Evolutionary conservation across 2,888 invertebrate genomes (phyloP).

Genomic region (Nyleta sp.): DNA sequence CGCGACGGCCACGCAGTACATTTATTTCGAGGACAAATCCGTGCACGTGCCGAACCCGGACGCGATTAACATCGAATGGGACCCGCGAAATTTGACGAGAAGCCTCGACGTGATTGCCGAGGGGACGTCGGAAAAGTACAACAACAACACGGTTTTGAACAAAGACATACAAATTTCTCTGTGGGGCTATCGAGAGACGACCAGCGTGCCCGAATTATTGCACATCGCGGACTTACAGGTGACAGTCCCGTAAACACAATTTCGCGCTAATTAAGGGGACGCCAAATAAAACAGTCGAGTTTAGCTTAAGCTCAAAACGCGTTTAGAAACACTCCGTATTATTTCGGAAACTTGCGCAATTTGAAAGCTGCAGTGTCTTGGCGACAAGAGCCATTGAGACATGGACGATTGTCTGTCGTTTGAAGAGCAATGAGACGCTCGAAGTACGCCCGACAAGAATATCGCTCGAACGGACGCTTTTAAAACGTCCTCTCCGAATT

Average conservation of each 20-base stretch:
- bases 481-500: not conserved
- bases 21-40: slow-evolving; percentile 90
- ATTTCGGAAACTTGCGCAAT: slow-evolving; percentile 3
- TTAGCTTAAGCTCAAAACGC: no score
- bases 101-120: slow-evolving; percentile 86
- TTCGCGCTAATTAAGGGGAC: no score
- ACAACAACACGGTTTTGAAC: slow-evolving; percentile 49
- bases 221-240: slow-evolving; percentile 91
- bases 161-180: slow-evolving; percentile 89
- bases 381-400: not conserved
- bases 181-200: slow-evolving; percentile 95
- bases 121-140: slow-evolving; percentile 44
- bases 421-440: slow-evolving; percentile 10
- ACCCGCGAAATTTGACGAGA: slow-evolving; percentile 92
- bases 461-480: no score
- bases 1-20: slow-evolving; percentile 92
- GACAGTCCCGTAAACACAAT: not conserved
- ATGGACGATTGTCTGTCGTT: slow-evolving; percentile 10
- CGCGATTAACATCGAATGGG: slow-evolving; percentile 92
- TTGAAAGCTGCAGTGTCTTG: not conserved
- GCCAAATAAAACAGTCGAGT: no score
- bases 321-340: slow-evolving; percentile 4
- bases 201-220: slow-evolving; percentile 90
- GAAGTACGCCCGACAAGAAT: not conserved
- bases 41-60: slow-evolving; percentile 88